These are phyloP conservation scores for Panthera leo DNA, from an alignment of 2,113 vertebrate species.

Conservation along the genomic window DNA sequence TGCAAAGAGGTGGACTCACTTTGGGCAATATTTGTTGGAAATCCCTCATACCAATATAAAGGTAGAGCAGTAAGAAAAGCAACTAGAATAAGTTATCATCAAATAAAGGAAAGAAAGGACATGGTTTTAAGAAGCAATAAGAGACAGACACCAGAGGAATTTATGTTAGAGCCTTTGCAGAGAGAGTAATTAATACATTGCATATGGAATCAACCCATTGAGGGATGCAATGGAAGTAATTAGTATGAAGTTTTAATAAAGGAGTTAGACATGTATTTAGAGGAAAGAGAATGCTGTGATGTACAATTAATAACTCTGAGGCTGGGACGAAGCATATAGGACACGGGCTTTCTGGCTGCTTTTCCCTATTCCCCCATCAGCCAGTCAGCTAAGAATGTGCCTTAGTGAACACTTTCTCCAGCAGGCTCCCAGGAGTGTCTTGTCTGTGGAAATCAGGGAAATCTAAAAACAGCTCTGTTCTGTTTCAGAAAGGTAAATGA, in stretches of 20 bases:
- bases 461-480: constrained; percentile 86
- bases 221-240: constrained; percentile 80
- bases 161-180: constrained; percentile 67
- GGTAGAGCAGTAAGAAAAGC: constrained; percentile 1
- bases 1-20: neutral
- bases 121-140: constrained; percentile 76
- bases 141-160: constrained; percentile 74
- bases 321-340: constrained; percentile 62
- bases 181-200: constrained; percentile 79
- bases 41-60: neutral
- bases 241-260: constrained; percentile 81
- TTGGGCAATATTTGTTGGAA: constrained; percentile 15
- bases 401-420: constrained; percentile 76
- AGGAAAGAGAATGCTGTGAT: constrained; percentile 76
- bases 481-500: constrained; percentile 86
- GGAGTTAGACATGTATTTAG: constrained; percentile 74
- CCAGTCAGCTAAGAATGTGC: constrained; percentile 79
- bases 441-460: constrained; percentile 82
- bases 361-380: constrained; percentile 74
- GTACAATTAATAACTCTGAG: constrained; percentile 77
- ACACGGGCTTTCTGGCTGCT: constrained; percentile 65
- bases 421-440: constrained; percentile 75
- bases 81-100: constrained; percentile 74
- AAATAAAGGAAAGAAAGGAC: constrained; percentile 47
- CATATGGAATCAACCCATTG: constrained; percentile 75